Evolutionary conservation across 2,797 vertebrate species (phyloP), one percentile per base, ranked within the genome.

Genomic region (Manis javanica): DNA sequence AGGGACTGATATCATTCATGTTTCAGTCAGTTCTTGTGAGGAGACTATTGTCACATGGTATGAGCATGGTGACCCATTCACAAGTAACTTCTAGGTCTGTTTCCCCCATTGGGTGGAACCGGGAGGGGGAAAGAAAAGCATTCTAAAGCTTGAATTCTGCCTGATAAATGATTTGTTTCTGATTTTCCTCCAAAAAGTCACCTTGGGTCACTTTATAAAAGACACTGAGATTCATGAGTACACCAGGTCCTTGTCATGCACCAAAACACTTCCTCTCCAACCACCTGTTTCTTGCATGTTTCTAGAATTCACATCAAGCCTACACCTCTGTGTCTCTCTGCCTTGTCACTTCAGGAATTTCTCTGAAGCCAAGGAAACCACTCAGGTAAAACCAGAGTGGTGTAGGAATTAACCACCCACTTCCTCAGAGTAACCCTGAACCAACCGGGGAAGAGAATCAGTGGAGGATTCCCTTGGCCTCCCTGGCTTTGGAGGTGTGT

Each of bases 301-400:
- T 79, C 34, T 75, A 31, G 57, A 75, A 78, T 16, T 42, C 49
- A 51, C 26, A 51, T 51, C 51, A 86, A 69, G 8, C 14, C 49
- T 49, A 51, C 2, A 39, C 13, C 9, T 59, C 15, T 19, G 2
- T 84, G 23, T 78, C 61, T 85, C 6, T 81, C 39, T 85, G 34
- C 78, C 71, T 71, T 94, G 55, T 59, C 85, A 71, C 29, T 77
- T 87, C 31, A 86, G 93, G 63, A 77, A 85, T 90, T 31, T 85
- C 49, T 74, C 53, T 53, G 34, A 91, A 74, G 61, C 64, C 78
- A 88, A 59, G 29, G 42, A 68, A 87, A 69, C 8, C 31, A 42
- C 31, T 77, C 49, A n/a, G 24, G 15, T 51, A 79, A 6, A 82
- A 26, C 14, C 19, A 64, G 55, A 71, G 46, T 42, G 34, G 59